These are phyloP conservation scores for Drosophila phalerata DNA, from an alignment of 2,888 invertebrate species.

Conservation along the genomic window DNA sequence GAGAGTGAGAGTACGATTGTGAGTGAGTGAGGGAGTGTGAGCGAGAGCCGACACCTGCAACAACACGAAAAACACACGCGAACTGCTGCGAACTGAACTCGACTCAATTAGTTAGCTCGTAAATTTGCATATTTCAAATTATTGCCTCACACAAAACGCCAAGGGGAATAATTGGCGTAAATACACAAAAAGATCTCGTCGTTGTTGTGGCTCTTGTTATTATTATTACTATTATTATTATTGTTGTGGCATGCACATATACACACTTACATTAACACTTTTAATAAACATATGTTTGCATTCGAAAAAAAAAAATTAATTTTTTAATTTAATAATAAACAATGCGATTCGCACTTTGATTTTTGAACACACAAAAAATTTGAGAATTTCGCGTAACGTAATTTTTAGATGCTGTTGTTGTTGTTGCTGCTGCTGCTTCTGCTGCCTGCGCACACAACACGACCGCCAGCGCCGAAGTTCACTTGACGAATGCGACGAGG, in stretches of 20 bases:
- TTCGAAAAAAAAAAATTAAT: constrained; percentile 28
- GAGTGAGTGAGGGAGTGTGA: constrained; percentile 13
- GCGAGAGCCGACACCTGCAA: constrained; percentile 65
- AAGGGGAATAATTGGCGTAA: constrained; percentile 11
- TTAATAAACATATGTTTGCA: constrained; percentile 44
- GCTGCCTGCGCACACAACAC: constrained; percentile 70
- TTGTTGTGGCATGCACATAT: constrained; percentile 40
- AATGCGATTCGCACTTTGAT: constrained; percentile 46
- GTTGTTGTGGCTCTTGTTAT: constrained; percentile 19
- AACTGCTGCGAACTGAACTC: constrained; percentile 48
- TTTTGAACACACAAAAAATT: constrained; percentile 49
- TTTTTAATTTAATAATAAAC: constrained; percentile 48
- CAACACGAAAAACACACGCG: constrained; percentile 51
- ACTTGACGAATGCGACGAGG: constrained; percentile 75
- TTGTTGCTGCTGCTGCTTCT: constrained; percentile 32
- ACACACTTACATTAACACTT: constrained; percentile 30
- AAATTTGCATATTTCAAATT: constrained; percentile 76
- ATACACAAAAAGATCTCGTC: constrained; percentile 34
- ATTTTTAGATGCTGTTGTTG: constrained; percentile 34
- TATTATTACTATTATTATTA: constrained; percentile 19
- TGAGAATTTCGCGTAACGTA: constrained; percentile 53
- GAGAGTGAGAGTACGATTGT: constrained; percentile 9
- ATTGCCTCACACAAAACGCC: constrained; percentile 51
- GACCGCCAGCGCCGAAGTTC: constrained; percentile 82
- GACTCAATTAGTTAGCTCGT: constrained; percentile 80